These are phyloP conservation scores for Eristalis tenax DNA, from an alignment of 2,888 invertebrate genomes.

Conservation along the genomic window DNA sequence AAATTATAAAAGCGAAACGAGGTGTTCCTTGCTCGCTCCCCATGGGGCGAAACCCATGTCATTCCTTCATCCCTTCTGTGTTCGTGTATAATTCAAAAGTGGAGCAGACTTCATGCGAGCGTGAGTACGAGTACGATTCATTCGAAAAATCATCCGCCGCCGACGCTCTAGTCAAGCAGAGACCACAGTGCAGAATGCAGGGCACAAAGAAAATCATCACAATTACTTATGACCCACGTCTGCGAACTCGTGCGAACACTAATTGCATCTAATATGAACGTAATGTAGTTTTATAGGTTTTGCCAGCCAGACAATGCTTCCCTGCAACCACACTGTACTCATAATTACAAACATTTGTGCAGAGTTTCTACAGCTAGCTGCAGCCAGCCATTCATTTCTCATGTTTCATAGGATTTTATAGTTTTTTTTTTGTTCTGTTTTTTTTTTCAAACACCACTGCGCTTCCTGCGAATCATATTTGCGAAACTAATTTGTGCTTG, in stretches of 20 bases:
- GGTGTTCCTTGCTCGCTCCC: neutral
- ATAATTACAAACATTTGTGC: neutral
- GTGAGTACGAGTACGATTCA: neutral
- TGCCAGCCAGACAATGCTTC: neutral
- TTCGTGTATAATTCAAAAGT: neutral
- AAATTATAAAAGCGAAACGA: neutral
- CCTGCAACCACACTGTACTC: neutral
- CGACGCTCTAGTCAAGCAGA: neutral
- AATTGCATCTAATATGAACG: conserved; percentile 1
- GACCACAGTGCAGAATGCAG: neutral
- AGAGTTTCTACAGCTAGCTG: neutral
- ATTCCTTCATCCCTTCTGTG: neutral
- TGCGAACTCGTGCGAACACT: neutral
- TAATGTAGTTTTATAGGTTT: neutral
- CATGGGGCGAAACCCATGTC: neutral
- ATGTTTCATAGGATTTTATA: neutral
- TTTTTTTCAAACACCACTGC: neutral
- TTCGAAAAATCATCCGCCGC: neutral
- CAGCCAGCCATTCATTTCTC: neutral
- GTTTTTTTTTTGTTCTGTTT: neutral
- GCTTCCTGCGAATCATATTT: neutral
- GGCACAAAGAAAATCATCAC: neutral
- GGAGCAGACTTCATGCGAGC: neutral
- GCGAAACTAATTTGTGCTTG: neutral
- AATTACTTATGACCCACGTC: neutral